phyloP scores from a whole-genome alignment of 2,113 vertebrate genomes.

The Salminus brasiliensis region DNA sequence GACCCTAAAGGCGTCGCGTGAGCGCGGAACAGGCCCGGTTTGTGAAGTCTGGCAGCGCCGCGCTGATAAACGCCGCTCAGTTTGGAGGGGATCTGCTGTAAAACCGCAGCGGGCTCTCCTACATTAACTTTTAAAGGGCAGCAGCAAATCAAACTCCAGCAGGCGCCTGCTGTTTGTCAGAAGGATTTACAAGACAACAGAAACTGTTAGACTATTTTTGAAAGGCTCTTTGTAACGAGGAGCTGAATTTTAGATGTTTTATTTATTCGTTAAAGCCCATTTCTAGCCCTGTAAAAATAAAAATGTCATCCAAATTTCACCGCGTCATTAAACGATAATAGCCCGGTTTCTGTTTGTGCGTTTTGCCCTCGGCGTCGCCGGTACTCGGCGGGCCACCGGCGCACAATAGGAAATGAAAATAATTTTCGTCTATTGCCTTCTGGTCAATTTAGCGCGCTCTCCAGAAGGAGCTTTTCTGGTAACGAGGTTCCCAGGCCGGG shows the following conservation, averaged over 20 bases:
- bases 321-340: constrained; percentile 40
- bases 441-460: constrained; percentile 98
- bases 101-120: constrained; percentile 26
- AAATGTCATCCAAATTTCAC: constrained; percentile 7
- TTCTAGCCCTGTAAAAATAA: neutral
- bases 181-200: neutral
- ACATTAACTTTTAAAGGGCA: constrained; percentile 46
- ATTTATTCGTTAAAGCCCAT: neutral
- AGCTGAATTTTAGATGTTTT: neutral
- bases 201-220: neutral
- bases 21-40: constrained; percentile 30
- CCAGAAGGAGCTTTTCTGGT: constrained; percentile 87
- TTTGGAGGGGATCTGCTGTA: constrained; percentile 37
- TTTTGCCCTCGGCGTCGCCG: neutral
- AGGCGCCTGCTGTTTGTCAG: neutral
- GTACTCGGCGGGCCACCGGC: constrained; percentile 21
- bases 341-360: constrained; percentile 31
- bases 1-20: constrained; percentile 59
- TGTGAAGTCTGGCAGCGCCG: constrained; percentile 57
- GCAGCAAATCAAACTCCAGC: neutral
- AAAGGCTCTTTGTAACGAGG: neutral
- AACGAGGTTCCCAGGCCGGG: constrained; percentile 94
- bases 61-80: constrained; percentile 42
- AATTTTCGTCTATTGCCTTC: constrained; percentile 99
- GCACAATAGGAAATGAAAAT: constrained; percentile 91